Evolutionary conservation across 2,113 vertebrate species (phyloP).

Genomic region (Plestiodon gilberti): DNA sequence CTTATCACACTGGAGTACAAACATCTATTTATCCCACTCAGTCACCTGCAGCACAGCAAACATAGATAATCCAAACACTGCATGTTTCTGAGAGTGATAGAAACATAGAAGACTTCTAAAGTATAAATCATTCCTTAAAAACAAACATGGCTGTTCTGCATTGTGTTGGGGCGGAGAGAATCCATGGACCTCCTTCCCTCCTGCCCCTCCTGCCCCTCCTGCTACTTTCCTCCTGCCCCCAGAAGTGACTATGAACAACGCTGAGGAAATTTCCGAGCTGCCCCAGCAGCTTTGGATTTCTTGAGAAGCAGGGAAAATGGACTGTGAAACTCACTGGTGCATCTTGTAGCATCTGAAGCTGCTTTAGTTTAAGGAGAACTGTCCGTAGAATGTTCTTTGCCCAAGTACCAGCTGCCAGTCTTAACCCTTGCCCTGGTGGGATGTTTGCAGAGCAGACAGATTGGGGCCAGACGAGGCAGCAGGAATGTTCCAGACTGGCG

Average conservation of each 20-base stretch:
- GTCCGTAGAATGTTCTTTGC: background rate
- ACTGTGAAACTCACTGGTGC: no score
- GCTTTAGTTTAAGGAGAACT: background rate
- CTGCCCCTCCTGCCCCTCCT: background rate
- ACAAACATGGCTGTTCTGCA: background rate
- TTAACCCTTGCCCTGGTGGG: background rate
- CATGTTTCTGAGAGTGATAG: slow-evolving; percentile 8
- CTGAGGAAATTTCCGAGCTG: background rate
- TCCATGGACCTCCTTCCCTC: background rate
- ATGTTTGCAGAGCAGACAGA: no score
- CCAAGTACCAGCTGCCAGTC: background rate
- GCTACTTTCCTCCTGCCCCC: background rate
- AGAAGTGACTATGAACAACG: background rate
- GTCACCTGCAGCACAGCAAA: slow-evolving; percentile 12
- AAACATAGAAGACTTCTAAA: background rate
- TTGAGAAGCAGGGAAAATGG: background rate
- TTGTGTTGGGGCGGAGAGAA: background rate
- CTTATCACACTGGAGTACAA: slow-evolving; percentile 37
- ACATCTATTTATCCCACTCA: slow-evolving; percentile 26
- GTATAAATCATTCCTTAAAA: background rate
- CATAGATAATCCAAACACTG: slow-evolving; percentile 34
- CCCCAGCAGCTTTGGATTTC: background rate
- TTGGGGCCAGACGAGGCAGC: no score
- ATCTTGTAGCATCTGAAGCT: background rate
- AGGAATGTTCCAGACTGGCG: no score